These are phyloP conservation scores for Caerostris darwini DNA, from an alignment of 1,140 invertebrate species.

Conservation along the genomic window DNA sequence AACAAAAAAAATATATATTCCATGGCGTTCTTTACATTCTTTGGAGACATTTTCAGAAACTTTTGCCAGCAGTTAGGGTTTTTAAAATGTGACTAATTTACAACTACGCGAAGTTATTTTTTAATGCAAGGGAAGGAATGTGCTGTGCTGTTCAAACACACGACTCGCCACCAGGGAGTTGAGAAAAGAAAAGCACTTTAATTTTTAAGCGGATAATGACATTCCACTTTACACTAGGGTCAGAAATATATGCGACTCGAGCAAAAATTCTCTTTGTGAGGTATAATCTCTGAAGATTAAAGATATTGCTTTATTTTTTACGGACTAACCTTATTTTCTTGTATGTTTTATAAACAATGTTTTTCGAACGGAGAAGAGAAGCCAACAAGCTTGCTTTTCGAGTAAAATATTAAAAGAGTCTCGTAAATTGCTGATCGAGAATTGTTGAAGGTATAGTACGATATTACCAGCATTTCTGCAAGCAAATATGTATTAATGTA, in stretches of 20 bases:
- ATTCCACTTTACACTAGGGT: background rate
- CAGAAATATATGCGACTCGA: background rate
- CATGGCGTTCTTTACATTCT: background rate
- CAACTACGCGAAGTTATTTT: background rate
- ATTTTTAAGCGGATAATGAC: slow-evolving; percentile 20
- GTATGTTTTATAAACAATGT: too few relatives aligned
- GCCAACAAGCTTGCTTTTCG: too few relatives aligned
- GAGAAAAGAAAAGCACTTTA: background rate
- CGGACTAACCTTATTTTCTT: too few relatives aligned
- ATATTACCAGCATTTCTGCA: too few relatives aligned
- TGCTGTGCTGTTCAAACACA: background rate
- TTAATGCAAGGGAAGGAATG: background rate
- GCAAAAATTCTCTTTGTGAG: background rate
- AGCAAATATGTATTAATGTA: too few relatives aligned
- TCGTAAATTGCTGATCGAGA: too few relatives aligned
- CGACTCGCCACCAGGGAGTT: background rate
- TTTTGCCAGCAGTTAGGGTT: slow-evolving; percentile 19
- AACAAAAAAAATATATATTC: background rate
- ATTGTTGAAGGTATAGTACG: too few relatives aligned
- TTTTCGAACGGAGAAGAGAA: too few relatives aligned
- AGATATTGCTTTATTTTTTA: too few relatives aligned
- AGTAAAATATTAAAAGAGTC: too few relatives aligned
- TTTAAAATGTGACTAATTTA: slow-evolving; percentile 40
- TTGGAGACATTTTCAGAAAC: background rate
- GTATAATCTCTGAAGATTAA: too few relatives aligned